These are phyloP conservation scores for Indicator indicator DNA, from an alignment of 2,113 vertebrate genomes.

Conservation along the genomic window DNA sequence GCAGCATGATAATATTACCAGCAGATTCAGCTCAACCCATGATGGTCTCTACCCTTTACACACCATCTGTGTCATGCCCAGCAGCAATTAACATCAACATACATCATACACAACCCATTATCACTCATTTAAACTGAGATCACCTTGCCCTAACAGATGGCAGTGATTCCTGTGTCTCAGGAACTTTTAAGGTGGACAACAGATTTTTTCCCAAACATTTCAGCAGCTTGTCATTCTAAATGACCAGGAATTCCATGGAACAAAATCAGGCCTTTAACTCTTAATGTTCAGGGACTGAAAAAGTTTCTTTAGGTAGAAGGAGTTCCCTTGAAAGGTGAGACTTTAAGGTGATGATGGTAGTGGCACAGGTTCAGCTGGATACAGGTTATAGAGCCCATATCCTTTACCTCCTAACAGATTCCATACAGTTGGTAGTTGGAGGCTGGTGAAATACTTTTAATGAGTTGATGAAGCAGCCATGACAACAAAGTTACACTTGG, in stretches of 20 bases:
- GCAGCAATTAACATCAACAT: too few species aligned
- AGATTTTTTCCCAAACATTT: too few species aligned
- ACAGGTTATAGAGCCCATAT: background rate
- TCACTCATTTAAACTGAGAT: too few species aligned
- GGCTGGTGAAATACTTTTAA: background rate
- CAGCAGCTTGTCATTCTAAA: background rate
- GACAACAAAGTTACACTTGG: conserved; percentile 43
- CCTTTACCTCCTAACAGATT: background rate
- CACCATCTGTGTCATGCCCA: too few species aligned
- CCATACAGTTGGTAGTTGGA: background rate
- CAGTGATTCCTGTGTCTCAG: too few species aligned
- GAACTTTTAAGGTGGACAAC: too few species aligned
- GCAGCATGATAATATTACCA: too few species aligned
- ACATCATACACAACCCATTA: too few species aligned
- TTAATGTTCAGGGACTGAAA: too few species aligned
- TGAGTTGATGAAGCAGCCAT: conserved; percentile 27
- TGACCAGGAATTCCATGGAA: background rate
- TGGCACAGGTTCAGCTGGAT: background rate
- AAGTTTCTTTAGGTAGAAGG: background rate
- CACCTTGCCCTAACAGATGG: too few species aligned
- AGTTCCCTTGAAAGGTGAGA: background rate
- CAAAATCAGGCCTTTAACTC: background rate
- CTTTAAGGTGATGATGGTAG: background rate
- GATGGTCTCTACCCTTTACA: too few species aligned
- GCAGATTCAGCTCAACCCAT: too few species aligned